phyloP scores from a whole-genome alignment of 1,140 invertebrate species.

The Drosophila insularis region DNA sequence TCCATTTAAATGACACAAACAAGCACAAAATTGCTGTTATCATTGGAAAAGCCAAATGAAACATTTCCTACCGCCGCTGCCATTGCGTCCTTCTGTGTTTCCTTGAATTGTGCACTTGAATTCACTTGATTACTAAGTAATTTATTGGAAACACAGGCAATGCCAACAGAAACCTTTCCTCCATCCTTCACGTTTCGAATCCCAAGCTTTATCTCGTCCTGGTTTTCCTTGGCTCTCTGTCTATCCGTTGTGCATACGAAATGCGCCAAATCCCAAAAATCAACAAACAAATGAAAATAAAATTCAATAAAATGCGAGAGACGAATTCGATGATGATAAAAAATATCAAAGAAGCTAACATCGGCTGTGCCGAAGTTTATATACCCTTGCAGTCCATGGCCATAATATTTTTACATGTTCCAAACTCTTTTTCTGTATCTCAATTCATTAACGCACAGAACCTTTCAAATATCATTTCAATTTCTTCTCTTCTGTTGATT shows the following conservation, averaged over 20 bases:
- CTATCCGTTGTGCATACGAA: slow-evolving; percentile 78
- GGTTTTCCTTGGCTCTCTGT: slow-evolving; percentile 17
- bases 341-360: slow-evolving; percentile 17
- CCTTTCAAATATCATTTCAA: too few relatives aligned
- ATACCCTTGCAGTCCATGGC: too few relatives aligned
- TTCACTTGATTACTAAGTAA: slow-evolving; percentile 82
- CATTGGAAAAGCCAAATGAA: slow-evolving; percentile 59
- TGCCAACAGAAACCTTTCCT: slow-evolving; percentile 19
- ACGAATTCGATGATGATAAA: slow-evolving; percentile 32
- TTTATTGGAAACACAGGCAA: slow-evolving; percentile 78
- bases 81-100: slow-evolving; percentile 2
- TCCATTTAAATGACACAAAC: slow-evolving; percentile 23
- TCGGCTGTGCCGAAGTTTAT: too few relatives aligned
- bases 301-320: slow-evolving; percentile 82
- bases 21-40: slow-evolving; percentile 64
- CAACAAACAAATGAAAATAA: slow-evolving; percentile 83
- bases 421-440: too few relatives aligned
- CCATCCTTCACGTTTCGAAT: background rate
- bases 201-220: too few relatives aligned
- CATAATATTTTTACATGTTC: too few relatives aligned
- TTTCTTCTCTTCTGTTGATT: too few relatives aligned
- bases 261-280: slow-evolving; percentile 82
- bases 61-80: slow-evolving; percentile 55
- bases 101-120: slow-evolving; percentile 77
- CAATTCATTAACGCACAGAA: too few relatives aligned